These are phyloP conservation scores for Heliothis peltigera DNA, from an alignment of 2,888 invertebrate species.

Conservation along the genomic window DNA sequence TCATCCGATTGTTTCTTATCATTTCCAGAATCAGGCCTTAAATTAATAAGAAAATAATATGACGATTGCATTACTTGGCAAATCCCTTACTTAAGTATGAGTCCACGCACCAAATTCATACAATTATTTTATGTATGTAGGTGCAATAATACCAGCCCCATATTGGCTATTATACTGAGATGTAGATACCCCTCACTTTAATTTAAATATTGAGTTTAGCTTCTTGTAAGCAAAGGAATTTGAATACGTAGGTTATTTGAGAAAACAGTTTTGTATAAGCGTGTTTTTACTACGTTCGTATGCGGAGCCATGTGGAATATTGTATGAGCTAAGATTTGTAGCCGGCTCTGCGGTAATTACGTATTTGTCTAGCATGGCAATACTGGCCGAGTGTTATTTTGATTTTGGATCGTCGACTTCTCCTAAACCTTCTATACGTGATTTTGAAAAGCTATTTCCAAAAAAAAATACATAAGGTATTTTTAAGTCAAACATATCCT, in stretches of 20 bases:
- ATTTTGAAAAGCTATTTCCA: no score
- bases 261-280: conserved; percentile 41
- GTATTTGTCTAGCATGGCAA: neutral
- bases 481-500: no score
- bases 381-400: neutral
- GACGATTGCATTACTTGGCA: no score
- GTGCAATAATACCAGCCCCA: conserved; percentile 40
- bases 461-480: no score
- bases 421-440: no score
- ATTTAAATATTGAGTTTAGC: conserved; percentile 62
- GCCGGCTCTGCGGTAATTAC: conserved; percentile 6
- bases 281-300: conserved; percentile 26
- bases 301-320: neutral
- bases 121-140: conserved; percentile 24
- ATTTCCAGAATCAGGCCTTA: neutral
- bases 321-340: conserved; percentile 2
- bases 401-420: no score
- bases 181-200: conserved; percentile 59
- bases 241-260: conserved; percentile 54
- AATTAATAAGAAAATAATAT: neutral
- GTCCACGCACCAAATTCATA: conserved; percentile 9
- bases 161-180: conserved; percentile 61
- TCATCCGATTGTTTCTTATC: no score
- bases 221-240: conserved; percentile 51
- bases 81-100: conserved; percentile 1